phyloP scores from a whole-genome alignment of 2,797 vertebrate genomes.

The Morus bassanus region DNA sequence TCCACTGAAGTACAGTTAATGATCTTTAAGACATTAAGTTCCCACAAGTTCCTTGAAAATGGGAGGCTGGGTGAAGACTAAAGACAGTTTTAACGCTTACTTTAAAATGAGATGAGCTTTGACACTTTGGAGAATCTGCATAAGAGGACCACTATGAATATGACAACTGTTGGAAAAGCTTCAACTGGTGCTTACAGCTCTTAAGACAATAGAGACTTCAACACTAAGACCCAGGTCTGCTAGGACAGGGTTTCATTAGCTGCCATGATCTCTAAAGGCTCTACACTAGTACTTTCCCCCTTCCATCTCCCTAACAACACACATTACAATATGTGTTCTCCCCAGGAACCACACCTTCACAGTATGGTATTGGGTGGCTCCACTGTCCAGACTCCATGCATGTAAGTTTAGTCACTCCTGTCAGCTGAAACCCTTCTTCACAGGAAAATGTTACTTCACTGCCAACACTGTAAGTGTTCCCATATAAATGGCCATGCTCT shows the following conservation, averaged over 20 bases:
- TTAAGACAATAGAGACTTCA: background rate
- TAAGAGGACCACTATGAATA: background rate
- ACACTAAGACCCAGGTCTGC: background rate
- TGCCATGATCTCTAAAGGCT: background rate
- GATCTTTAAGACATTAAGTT: background rate
- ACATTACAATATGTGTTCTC: background rate
- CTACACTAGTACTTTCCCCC: background rate
- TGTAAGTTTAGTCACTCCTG: slow-evolving; percentile 74
- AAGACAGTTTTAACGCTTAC: background rate
- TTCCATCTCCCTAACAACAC: background rate
- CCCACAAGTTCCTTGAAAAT: background rate
- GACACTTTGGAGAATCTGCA: background rate
- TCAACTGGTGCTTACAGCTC: background rate
- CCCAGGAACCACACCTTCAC: slow-evolving; percentile 80
- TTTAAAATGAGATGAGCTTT: background rate
- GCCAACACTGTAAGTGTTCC: slow-evolving; percentile 83
- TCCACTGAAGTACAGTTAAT: background rate
- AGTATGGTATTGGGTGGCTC: slow-evolving; percentile 79
- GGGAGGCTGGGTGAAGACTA: background rate
- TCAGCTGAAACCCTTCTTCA: slow-evolving; percentile 82
- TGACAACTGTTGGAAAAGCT: background rate
- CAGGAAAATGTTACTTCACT: slow-evolving; percentile 85
- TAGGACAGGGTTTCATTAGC: background rate
- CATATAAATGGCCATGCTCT: slow-evolving; percentile 82
- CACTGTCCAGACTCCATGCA: slow-evolving; percentile 88